Conservation (phyloP, 2,113 vertebrate genomes). For the Planiliza haematocheilus region DNA sequence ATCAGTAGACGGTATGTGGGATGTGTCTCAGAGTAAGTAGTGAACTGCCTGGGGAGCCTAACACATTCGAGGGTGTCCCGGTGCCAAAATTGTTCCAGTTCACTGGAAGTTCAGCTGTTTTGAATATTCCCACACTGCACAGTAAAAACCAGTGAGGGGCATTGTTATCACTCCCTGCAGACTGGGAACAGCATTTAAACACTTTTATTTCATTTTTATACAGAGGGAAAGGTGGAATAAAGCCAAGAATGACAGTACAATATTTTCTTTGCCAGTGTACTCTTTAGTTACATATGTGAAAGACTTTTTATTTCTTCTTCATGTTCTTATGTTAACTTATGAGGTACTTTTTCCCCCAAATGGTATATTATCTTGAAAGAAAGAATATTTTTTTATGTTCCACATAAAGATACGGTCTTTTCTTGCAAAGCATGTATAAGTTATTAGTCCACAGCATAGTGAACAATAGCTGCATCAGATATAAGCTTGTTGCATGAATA, state of each 20-base stretch:
- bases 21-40: slow-evolving; percentile 13
- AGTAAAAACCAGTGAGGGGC: slow-evolving; percentile 13
- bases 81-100: slow-evolving; percentile 47
- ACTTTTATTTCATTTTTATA: no score
- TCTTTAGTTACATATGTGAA: background rate
- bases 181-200: background rate
- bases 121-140: slow-evolving; percentile 18
- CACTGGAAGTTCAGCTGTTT: slow-evolving; percentile 54
- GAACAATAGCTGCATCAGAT: background rate
- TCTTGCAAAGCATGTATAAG: background rate
- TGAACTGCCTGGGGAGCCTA: slow-evolving; percentile 25
- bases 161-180: slow-evolving; percentile 15
- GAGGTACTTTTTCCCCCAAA: no score
- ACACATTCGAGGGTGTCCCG: slow-evolving; percentile 20
- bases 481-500: background rate
- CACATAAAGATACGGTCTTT: background rate
- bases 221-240: background rate
- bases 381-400: no score
- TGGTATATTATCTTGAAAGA: no score
- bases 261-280: background rate
- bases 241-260: background rate
- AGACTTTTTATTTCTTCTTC: background rate
- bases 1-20: slow-evolving; percentile 11
- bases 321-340: no score
- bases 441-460: background rate